Evolutionary conservation across 2,888 invertebrate genomes (phyloP).

Genomic region (Caenorhabditis sp.): DNA sequence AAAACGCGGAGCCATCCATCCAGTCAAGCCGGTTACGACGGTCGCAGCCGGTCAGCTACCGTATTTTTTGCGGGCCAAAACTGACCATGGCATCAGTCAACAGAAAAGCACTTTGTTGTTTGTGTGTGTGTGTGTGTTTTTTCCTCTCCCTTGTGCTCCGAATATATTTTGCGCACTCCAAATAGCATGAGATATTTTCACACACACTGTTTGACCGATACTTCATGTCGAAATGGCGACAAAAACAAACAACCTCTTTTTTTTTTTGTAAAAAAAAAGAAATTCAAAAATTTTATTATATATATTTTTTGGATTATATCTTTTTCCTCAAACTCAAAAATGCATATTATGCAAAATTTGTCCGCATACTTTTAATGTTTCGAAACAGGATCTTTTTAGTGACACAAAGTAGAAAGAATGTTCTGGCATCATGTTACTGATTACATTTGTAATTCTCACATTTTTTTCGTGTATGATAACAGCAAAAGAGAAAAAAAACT

Average conservation of each 20-base stretch:
- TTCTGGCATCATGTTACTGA: too few species aligned
- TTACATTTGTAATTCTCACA: too few species aligned
- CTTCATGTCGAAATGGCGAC: constrained; percentile 15
- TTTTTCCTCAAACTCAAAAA: too few species aligned
- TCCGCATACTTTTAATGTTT: too few species aligned
- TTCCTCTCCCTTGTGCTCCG: background rate
- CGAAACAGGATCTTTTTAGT: background rate
- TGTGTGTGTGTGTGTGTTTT: background rate
- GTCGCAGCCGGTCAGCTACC: background rate
- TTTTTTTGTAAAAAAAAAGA: background rate
- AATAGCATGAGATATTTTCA: constrained; percentile 1
- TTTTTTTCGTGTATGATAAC: too few species aligned
- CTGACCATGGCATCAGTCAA: constrained; percentile 1
- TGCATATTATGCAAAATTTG: too few species aligned
- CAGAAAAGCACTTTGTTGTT: constrained; percentile 5
- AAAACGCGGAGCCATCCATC: background rate
- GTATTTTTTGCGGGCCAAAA: background rate
- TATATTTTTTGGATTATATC: too few species aligned
- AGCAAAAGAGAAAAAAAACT: too few species aligned
- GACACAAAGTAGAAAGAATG: background rate
- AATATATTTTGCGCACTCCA: constrained; percentile 17
- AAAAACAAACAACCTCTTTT: constrained; percentile 9
- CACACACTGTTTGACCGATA: constrained; percentile 48
- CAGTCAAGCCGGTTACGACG: background rate
- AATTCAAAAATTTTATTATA: background rate